Evolutionary conservation across 1,140 invertebrate genomes (phyloP), one percentile per base, ranked within the genome.

Genomic region (Antheraea mylitta): DNA sequence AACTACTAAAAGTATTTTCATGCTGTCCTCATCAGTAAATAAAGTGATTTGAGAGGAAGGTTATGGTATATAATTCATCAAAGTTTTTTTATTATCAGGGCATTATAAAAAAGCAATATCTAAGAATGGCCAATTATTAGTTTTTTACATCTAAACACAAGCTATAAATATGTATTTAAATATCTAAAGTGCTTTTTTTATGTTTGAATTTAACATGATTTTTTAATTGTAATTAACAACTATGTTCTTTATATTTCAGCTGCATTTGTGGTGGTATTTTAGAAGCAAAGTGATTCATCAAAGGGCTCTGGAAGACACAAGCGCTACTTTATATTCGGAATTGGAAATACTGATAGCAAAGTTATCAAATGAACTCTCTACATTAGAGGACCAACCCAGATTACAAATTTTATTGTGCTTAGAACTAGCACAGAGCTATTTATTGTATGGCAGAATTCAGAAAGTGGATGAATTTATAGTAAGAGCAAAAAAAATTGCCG

Each of bases 381-480:
- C 76, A 9, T 69, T 93, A 9, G 75, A 90, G 18, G 80, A 88
- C 36, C 82, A 93, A 76, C 80, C 87, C 22, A 88, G 94, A 72
- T 78, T 94, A 7, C 93, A 94, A 77, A 93, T 95, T n/a, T 85
- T 96, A 66, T 94, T 97, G 65, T 93, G 95, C 79, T 82, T 97
- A 22, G 98, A 99, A 93, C 90, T 95, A 67, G 94, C 95, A 38
- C 95, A 96, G 75, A 93, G 96, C 42, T 96, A 96, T 88, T 90
- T 96, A 13, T 92, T 94, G 59, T 98, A 96, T 85, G 95, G 95
- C 78, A 95, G 97, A 78, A 93, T 96, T 18, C 93, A 94, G 61
- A 94, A 94, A 78, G 94, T 95, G 18, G 94, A 96, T 69, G 93
- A 95, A 68, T 94, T 95, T 82, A 92, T 98, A 11, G 87, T 94